phyloP scores from a whole-genome alignment of 1,140 invertebrate genomes.

The Lysiphlebus fabarum region DNA sequence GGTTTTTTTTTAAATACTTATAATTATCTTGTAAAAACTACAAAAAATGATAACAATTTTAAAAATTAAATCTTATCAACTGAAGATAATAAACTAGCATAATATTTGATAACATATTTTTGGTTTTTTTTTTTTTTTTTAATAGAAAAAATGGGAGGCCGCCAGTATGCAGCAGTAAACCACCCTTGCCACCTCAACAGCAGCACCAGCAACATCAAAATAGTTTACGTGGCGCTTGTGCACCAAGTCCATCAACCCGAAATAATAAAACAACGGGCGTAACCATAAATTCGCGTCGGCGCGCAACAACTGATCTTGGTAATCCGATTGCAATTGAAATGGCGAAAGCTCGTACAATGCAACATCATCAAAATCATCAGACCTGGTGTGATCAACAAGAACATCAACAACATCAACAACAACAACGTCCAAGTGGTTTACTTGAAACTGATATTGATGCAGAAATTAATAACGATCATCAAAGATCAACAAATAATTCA shows the following conservation, averaged over 20 bases:
- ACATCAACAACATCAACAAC: constrained; percentile 26
- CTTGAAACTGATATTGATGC: constrained; percentile 85
- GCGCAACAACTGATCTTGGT: constrained; percentile 52
- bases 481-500: constrained; percentile 17
- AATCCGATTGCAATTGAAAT: constrained; percentile 54
- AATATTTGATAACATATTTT: constrained; percentile 5
- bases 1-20: no score
- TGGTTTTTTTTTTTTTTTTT: constrained; percentile 30
- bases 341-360: constrained; percentile 54
- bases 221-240: constrained; percentile 29
- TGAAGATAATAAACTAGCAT: neutral
- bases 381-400: neutral
- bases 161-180: constrained; percentile 50
- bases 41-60: neutral
- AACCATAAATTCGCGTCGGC: constrained; percentile 46
- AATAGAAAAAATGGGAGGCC: constrained; percentile 47
- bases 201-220: constrained; percentile 46
- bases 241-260: constrained; percentile 21
- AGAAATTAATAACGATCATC: constrained; percentile 36
- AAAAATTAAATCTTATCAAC: neutral
- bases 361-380: constrained; percentile 27
- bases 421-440: constrained; percentile 59
- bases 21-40: neutral
- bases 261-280: constrained; percentile 37
- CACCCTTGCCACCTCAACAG: constrained; percentile 45